Percentiles rank a stretch among this genome's conserved stretches.
Evolutionary conservation across 2,888 invertebrate species (phyloP).

Genomic region (Netelia virgata): DNA sequence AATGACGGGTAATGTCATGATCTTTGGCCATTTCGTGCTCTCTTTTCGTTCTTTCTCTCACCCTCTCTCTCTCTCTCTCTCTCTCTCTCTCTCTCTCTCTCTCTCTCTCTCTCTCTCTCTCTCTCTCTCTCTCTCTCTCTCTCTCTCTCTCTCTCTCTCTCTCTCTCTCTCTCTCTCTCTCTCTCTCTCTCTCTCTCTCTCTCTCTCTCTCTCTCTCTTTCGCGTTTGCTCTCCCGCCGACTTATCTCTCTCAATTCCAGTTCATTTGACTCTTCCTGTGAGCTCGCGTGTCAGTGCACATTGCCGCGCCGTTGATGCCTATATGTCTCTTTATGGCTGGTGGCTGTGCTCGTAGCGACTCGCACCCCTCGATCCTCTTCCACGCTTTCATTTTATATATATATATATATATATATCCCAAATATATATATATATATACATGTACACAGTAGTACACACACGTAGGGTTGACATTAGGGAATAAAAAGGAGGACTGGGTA

Average conservation of each 20-base stretch:
- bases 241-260: constrained; percentile 73
- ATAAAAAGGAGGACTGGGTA: constrained; percentile 12
- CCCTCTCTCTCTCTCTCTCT: constrained; percentile 54
- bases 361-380: constrained; percentile 64
- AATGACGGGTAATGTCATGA: constrained; percentile 32
- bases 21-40: constrained; percentile 14
- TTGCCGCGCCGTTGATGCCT: constrained; percentile 57
- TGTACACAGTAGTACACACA: not conserved
- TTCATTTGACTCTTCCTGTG: constrained; percentile 74
- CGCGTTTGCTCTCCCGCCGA: constrained; percentile 55
- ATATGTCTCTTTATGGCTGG: constrained; percentile 38
- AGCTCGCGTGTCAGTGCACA: constrained; percentile 73
- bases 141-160: constrained; percentile 36
- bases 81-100: constrained; percentile 27
- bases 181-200: constrained; percentile 14
- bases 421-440: not conserved
- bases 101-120: constrained; percentile 46
- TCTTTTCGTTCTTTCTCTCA: constrained; percentile 33
- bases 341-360: constrained; percentile 29
- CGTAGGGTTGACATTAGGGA: constrained; percentile 26
- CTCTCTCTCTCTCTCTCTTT: constrained; percentile 55
- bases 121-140: constrained; percentile 30
- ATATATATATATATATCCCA: not conserved
- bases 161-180: constrained; percentile 47
- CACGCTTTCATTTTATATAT: constrained; percentile 49